These are phyloP conservation scores for Drosophila malerkotliana DNA, from an alignment of 1,140 invertebrate genomes.

Conservation along the genomic window DNA sequence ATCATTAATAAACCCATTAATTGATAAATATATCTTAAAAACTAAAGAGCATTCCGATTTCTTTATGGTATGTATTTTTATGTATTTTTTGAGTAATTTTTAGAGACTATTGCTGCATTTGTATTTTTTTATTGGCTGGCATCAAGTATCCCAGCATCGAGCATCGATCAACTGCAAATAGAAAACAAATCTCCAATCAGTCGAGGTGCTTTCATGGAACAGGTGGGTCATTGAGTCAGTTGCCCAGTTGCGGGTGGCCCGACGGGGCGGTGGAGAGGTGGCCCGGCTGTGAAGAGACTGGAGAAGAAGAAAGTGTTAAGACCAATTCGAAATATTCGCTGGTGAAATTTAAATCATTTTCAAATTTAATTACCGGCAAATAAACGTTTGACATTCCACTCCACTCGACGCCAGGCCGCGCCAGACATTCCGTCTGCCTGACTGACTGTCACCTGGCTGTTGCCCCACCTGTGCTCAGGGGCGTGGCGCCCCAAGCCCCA, in stretches of 20 bases:
- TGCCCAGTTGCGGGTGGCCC: slow-evolving; percentile 57
- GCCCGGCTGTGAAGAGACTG: not conserved
- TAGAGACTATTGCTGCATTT: not conserved
- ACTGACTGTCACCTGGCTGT: slow-evolving; percentile 49
- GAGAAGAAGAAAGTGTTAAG: slow-evolving; percentile 69
- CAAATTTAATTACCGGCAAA: slow-evolving; percentile 79
- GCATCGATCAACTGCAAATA: slow-evolving; percentile 74
- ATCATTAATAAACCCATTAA: no score
- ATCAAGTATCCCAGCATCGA: slow-evolving; percentile 11
- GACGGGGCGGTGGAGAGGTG: slow-evolving; percentile 6
- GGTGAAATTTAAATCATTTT: slow-evolving; percentile 80
- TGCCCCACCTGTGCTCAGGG: slow-evolving; percentile 21
- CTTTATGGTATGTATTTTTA: no score
- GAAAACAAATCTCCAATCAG: slow-evolving; percentile 75
- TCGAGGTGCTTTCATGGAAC: slow-evolving; percentile 48
- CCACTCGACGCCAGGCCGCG: slow-evolving; percentile 32
- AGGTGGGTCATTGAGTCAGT: slow-evolving; percentile 31
- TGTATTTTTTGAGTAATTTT: not conserved
- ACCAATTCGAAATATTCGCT: slow-evolving; percentile 68
- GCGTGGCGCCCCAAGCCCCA: slow-evolving; percentile 21
- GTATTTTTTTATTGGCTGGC: slow-evolving; percentile 11
- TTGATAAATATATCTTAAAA: not conserved
- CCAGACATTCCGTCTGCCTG: slow-evolving; percentile 43
- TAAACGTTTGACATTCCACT: slow-evolving; percentile 76
- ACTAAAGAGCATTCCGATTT: not conserved